phyloP scores from a whole-genome alignment of 1,140 invertebrate species.

The Camponotus vicinus region DNA sequence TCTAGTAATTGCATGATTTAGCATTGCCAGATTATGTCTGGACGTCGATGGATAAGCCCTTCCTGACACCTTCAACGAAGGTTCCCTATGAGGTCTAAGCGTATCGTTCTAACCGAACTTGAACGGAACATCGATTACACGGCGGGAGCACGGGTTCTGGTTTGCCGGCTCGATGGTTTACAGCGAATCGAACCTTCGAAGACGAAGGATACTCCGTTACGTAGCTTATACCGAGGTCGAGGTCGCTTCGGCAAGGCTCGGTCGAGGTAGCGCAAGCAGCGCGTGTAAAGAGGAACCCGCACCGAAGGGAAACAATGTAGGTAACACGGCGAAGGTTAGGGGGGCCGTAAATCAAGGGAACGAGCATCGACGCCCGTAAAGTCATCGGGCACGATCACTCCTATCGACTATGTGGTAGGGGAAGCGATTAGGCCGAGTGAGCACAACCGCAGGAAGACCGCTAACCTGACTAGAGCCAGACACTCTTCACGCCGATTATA shows the following conservation, averaged over 20 bases:
- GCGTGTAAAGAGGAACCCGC: slow-evolving; percentile 71
- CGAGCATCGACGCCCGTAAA: slow-evolving; percentile 84
- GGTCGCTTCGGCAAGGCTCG: slow-evolving; percentile 59
- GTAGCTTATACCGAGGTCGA: slow-evolving; percentile 70
- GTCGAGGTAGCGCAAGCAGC: slow-evolving; percentile 59
- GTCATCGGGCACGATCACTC: slow-evolving; percentile 80
- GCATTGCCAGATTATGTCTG: slow-evolving; percentile 7
- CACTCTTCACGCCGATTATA: slow-evolving; percentile 8
- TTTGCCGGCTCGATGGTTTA: slow-evolving; percentile 58
- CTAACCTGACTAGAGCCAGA: slow-evolving; percentile 12
- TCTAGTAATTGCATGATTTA: slow-evolving; percentile 31
- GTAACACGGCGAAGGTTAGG: slow-evolving; percentile 80
- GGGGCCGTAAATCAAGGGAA: slow-evolving; percentile 82
- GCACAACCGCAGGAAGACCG: slow-evolving; percentile 44
- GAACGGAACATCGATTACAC: slow-evolving; percentile 56
- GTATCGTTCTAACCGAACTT: background rate
- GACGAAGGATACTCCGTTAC: slow-evolving; percentile 61
- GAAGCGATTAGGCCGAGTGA: slow-evolving; percentile 71
- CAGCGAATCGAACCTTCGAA: slow-evolving; percentile 45
- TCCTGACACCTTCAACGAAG: background rate
- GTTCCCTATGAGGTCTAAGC: background rate
- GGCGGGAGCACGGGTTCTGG: slow-evolving; percentile 50
- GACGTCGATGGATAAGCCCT: slow-evolving; percentile 17
- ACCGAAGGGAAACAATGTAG: slow-evolving; percentile 79
- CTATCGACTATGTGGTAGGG: slow-evolving; percentile 69